Evolutionary conservation across 2,888 invertebrate genomes (phyloP).

Genomic region (Chromoteleia sp.): DNA sequence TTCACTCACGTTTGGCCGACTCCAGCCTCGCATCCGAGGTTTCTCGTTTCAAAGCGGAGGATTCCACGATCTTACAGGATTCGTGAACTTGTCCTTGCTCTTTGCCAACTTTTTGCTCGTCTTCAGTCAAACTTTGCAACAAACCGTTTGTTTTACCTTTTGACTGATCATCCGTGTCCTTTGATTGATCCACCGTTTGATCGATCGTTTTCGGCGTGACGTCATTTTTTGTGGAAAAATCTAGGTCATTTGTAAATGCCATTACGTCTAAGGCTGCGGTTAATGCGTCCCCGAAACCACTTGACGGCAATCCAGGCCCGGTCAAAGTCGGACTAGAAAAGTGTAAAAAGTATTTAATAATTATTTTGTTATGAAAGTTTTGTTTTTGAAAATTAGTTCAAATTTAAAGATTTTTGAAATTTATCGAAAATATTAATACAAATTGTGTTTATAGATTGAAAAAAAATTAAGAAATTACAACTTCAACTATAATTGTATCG

Average conservation of each 20-base stretch:
- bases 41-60: slow-evolving; percentile 53
- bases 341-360: slow-evolving; percentile 33
- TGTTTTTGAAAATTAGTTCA: not conserved
- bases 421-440: no score
- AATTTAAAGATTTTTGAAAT: not conserved
- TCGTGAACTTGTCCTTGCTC: slow-evolving; percentile 69
- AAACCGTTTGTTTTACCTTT: slow-evolving; percentile 60
- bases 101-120: slow-evolving; percentile 59
- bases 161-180: slow-evolving; percentile 53
- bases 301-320: slow-evolving; percentile 43
- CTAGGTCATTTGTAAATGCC: slow-evolving; percentile 92
- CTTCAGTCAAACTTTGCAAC: slow-evolving; percentile 44
- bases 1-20: slow-evolving; percentile 62
- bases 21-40: slow-evolving; percentile 22
- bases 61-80: slow-evolving; percentile 40
- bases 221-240: slow-evolving; percentile 82
- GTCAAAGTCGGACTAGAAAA: slow-evolving; percentile 67
- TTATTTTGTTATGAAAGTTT: not conserved
- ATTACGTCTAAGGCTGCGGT: slow-evolving; percentile 93
- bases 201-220: slow-evolving; percentile 79
- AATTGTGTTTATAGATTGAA: no score
- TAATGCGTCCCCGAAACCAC: slow-evolving; percentile 87
- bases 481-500: no score
- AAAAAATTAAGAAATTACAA: no score
- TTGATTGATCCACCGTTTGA: slow-evolving; percentile 69